A percentile compares a stretch with the other conserved stretches of the same genome.
Evolutionary conservation across 1,140 invertebrate species (phyloP).

Genomic region (Drosophila paulistorum): DNA sequence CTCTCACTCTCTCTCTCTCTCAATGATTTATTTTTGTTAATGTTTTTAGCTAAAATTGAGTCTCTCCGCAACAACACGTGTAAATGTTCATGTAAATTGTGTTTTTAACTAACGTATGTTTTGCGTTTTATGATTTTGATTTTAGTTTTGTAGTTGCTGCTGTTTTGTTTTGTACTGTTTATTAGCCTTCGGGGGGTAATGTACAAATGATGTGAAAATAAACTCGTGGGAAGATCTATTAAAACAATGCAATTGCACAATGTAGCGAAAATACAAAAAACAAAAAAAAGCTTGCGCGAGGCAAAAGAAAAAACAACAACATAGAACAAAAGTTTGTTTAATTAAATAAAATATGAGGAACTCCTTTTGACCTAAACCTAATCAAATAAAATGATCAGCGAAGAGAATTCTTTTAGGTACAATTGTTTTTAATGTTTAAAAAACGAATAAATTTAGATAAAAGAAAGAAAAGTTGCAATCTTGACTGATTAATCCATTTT

Average conservation of each 20-base stretch:
- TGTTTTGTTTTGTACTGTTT: not conserved
- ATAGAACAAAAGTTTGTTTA: not conserved
- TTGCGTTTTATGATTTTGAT: slow-evolving; percentile 40
- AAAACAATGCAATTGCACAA: slow-evolving; percentile 1
- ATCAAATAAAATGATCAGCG: no score
- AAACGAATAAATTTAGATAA: no score
- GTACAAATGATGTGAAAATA: slow-evolving; percentile 1
- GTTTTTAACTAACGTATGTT: slow-evolving; percentile 48
- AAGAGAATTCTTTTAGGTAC: no score
- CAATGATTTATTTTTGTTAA: slow-evolving; percentile 26
- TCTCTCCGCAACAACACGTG: slow-evolving; percentile 38
- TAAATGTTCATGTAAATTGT: slow-evolving; percentile 46
- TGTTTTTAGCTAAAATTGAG: slow-evolving; percentile 26
- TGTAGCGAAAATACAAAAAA: not conserved
- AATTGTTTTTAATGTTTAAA: no score
- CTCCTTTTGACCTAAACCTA: no score
- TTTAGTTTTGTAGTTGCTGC: not conserved
- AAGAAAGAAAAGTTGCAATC: no score
- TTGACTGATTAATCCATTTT: not conserved
- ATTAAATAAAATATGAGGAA: no score
- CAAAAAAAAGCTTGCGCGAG: no score
- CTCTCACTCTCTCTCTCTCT: not conserved
- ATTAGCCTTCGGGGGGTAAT: not conserved
- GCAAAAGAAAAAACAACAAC: no score
- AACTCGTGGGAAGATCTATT: not conserved